phyloP scores from a whole-genome alignment of 2,888 invertebrate genomes.

The Steinernema hermaphroditum region DNA sequence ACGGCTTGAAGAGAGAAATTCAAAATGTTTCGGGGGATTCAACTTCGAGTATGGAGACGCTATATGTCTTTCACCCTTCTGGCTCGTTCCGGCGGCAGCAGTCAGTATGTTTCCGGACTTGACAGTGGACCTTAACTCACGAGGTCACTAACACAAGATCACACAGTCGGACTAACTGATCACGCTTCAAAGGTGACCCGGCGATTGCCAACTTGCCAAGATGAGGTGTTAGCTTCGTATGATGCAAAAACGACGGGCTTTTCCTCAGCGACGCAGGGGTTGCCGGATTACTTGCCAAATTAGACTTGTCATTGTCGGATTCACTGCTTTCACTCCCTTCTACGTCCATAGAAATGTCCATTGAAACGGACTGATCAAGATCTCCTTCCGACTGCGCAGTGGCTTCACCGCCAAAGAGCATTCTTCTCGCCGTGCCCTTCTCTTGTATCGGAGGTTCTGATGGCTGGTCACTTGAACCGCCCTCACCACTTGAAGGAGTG shows the following conservation, averaged over 20 bases:
- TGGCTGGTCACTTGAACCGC: no score
- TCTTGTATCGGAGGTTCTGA: not conserved
- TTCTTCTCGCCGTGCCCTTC: not conserved
- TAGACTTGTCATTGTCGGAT: not conserved
- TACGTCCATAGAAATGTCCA: not conserved
- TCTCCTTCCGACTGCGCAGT: not conserved
- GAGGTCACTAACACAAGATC: not conserved
- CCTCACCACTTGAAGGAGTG: no score
- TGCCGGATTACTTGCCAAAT: not conserved
- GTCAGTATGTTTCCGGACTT: not conserved
- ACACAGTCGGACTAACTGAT: not conserved
- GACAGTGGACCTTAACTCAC: not conserved
- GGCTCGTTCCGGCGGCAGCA: not conserved
- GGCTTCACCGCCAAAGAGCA: not conserved
- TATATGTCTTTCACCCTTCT: not conserved
- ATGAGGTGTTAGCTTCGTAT: not conserved
- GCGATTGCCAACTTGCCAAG: not conserved
- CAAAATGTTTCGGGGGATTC: slow-evolving; percentile 13
- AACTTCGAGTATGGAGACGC: slow-evolving; percentile 9
- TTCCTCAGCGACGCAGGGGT: not conserved
- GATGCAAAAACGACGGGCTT: not conserved
- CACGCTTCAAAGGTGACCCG: slow-evolving; percentile 4
- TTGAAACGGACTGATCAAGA: not conserved
- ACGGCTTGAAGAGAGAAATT: not conserved
- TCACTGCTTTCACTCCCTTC: not conserved